Conservation (phyloP, 2,797 vertebrate species). For the Sciurus vulgaris region DNA sequence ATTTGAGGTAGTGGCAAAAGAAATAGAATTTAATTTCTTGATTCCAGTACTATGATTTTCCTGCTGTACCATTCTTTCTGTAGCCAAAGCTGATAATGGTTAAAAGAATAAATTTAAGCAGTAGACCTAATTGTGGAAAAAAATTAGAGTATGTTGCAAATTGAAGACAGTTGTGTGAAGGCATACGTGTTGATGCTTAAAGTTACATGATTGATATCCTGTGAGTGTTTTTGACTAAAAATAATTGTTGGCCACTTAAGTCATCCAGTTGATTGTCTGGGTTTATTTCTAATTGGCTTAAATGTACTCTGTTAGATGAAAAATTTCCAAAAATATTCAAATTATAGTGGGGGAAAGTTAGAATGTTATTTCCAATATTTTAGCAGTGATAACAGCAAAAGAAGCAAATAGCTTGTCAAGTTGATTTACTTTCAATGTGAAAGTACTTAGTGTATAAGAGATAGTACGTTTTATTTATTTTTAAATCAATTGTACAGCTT, state of each 20-base stretch:
- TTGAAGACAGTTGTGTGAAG: neutral
- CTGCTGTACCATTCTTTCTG: neutral
- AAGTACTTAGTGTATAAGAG: neutral
- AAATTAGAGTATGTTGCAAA: neutral
- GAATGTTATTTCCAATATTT: neutral
- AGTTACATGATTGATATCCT: neutral
- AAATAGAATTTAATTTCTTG: constrained; percentile 32
- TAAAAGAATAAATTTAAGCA: constrained; percentile 38
- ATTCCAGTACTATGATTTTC: neutral
- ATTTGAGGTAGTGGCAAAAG: neutral
- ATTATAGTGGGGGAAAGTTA: neutral
- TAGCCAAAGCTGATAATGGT: constrained; percentile 7
- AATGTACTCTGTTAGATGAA: constrained; percentile 24
- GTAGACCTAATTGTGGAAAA: neutral
- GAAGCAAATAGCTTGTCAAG: neutral
- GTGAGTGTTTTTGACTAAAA: neutral
- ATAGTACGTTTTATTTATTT: constrained; percentile 21
- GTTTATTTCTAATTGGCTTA: constrained; percentile 61
- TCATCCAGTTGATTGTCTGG: neutral
- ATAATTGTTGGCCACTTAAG: constrained; percentile 12
- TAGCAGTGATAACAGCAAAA: neutral
- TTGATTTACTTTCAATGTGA: neutral
- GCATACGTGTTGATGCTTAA: constrained; percentile 1
- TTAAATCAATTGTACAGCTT: constrained; percentile 40
- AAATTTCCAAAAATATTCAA: neutral